Evolutionary conservation across 2,113 vertebrate species (phyloP), one percentile per base, ranked within the genome.

Genomic region (Capricornis sumatraensis): DNA sequence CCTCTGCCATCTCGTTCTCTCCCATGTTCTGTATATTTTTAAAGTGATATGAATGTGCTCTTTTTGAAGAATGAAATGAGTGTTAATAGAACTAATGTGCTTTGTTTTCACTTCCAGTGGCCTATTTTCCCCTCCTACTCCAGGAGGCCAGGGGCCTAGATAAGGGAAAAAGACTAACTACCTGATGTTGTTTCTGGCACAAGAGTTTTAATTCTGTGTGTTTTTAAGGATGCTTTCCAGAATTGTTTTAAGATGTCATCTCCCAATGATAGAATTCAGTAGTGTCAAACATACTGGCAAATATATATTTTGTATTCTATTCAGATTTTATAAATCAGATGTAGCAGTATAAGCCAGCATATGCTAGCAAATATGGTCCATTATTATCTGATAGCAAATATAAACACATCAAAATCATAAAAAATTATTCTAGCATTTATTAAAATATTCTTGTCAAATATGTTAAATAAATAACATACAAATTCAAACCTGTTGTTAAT

Each of bases 371-470:
- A 74, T 40, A 4, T n/a, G 9, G 3, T 53, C 86, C 25, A 78
- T 96, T 97, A 87, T 85, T 96, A 85, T 17, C 9, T 55, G 2
- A 91, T 4, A 53, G 14, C 45, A 97, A 90, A 94, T 50, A 89
- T 40, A 71, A 96, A 60, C 6, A 57, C 53, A 62, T 43, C 5
- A 82, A 67, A 89, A 85, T 58, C 71, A 87, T 60, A 91, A 89
- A 94, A 78, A 78, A 79, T 89, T 57, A 83, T 57, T 74, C 40
- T 67, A 78, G 13, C 1, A 43, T 60, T 84, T 71, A 28, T 91
- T 91, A 74, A 79, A 89, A 71, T 50, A 83, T 81, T 81, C 79
- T 16, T 23, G 43, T 52, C 27, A 96, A 64, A 57, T 57, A 45
- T 47, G 43, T 53, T 52, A 95, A 87, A 74, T 81, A 88, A 33